A percentile compares a stretch with the other conserved stretches of the same genome.
phyloP scores from a whole-genome alignment of 2,888 invertebrate genomes.

The Leistus spinibarbis region DNA sequence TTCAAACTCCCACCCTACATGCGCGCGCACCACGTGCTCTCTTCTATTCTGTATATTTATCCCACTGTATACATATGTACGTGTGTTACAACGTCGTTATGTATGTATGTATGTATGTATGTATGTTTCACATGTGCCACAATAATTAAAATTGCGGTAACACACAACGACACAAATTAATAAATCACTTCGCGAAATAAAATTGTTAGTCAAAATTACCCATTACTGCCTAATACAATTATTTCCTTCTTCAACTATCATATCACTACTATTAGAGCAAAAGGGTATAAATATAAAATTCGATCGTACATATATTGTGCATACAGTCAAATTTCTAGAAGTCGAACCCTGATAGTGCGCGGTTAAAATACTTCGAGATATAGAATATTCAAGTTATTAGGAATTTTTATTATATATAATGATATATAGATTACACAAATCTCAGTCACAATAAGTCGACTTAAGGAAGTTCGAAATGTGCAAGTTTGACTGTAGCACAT shows the following conservation, averaged over 20 bases:
- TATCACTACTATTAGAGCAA: neutral
- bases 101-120: neutral
- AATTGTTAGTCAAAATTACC: neutral
- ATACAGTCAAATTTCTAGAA: too few relatives aligned
- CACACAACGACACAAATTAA: neutral
- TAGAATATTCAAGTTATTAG: too few relatives aligned
- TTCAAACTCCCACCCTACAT: conserved; percentile 47
- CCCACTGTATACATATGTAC: neutral
- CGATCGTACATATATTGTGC: too few relatives aligned
- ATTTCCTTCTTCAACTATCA: neutral
- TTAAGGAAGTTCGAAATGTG: too few relatives aligned
- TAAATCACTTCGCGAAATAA: neutral
- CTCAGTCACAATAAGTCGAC: too few relatives aligned
- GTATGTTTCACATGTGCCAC: neutral
- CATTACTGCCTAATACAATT: neutral
- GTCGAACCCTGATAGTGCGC: too few relatives aligned
- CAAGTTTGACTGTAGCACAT: too few relatives aligned
- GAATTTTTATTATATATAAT: too few relatives aligned
- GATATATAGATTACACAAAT: too few relatives aligned
- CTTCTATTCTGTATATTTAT: conserved; percentile 8
- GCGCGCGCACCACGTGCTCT: conserved; percentile 57
- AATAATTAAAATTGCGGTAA: neutral
- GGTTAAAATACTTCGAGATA: too few relatives aligned
- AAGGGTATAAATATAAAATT: too few relatives aligned
- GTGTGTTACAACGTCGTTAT: neutral